Conservation (phyloP, 2,113 vertebrate genomes). For the Corythoichthys haematopterus region DNA sequence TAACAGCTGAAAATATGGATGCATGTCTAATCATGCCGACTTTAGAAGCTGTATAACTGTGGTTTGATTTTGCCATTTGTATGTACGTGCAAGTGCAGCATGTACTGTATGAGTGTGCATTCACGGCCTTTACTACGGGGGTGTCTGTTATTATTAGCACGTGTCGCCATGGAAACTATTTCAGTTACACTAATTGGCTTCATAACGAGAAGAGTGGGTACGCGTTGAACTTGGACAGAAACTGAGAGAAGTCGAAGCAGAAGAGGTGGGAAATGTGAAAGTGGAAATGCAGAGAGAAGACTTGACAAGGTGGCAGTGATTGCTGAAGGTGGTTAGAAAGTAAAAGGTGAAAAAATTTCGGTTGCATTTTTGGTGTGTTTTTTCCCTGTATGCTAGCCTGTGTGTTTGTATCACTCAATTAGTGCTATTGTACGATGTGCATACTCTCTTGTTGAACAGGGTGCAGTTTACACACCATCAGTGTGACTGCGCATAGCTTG, state of each 20-base stretch:
- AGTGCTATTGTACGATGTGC: not conserved
- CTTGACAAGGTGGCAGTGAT: not conserved
- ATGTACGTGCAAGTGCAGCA: not conserved
- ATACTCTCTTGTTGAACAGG: slow-evolving; percentile 25
- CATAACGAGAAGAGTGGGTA: slow-evolving; percentile 64
- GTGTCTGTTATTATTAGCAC: slow-evolving; percentile 75
- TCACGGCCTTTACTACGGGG: slow-evolving; percentile 59
- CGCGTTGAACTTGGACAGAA: slow-evolving; percentile 50
- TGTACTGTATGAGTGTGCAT: slow-evolving; percentile 15
- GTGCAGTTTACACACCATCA: slow-evolving; percentile 9
- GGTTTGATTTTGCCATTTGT: not conserved
- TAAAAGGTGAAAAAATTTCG: not conserved
- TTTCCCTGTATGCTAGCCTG: slow-evolving; percentile 1
- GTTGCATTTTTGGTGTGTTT: not conserved
- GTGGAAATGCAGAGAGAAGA: slow-evolving; percentile 16
- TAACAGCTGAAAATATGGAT: not conserved
- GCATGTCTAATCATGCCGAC: slow-evolving; percentile 2
- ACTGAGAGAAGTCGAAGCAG: slow-evolving; percentile 22
- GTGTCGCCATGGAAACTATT: slow-evolving; percentile 72
- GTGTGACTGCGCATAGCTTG: slow-evolving; percentile 5
- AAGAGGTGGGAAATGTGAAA: slow-evolving; percentile 21
- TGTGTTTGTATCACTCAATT: not conserved
- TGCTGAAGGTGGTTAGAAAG: not conserved
- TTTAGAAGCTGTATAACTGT: not conserved
- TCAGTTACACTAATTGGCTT: slow-evolving; percentile 71